A percentile compares a stretch with the other conserved stretches of the same genome.
phyloP scores from a whole-genome alignment of 2,113 vertebrate species.

The Cephalopholis sonnerati region DNA sequence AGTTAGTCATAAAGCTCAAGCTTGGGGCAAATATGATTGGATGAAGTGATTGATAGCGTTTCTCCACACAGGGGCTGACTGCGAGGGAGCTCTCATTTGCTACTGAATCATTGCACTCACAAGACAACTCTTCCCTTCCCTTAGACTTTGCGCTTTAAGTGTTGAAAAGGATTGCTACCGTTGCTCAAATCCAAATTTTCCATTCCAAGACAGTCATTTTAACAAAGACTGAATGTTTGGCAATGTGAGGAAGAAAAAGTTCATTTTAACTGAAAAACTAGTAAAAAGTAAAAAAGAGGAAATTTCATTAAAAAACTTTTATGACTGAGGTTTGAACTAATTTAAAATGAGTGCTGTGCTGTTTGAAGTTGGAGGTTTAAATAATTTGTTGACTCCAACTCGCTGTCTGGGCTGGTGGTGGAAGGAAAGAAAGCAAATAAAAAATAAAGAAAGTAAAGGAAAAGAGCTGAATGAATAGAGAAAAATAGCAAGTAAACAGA shows the following conservation, averaged over 20 bases:
- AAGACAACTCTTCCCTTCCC: neutral
- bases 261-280: slow-evolving; percentile 41
- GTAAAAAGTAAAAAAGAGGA: slow-evolving; percentile 36
- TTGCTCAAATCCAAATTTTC: slow-evolving; percentile 3
- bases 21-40: slow-evolving; percentile 52
- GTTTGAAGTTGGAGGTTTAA: slow-evolving; percentile 47
- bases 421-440: slow-evolving; percentile 18
- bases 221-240: slow-evolving; percentile 25
- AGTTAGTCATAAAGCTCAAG: slow-evolving; percentile 47
- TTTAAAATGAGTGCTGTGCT: slow-evolving; percentile 34
- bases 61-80: neutral
- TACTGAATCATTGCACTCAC: slow-evolving; percentile 22
- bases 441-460: slow-evolving; percentile 4
- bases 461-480: neutral
- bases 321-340: slow-evolving; percentile 38
- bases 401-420: neutral
- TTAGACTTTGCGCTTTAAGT: neutral
- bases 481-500: slow-evolving; percentile 1
- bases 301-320: slow-evolving; percentile 49
- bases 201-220: slow-evolving; percentile 10
- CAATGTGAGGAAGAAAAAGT: slow-evolving; percentile 1
- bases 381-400: slow-evolving; percentile 44
- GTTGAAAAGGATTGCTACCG: slow-evolving; percentile 6
- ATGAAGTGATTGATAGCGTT: slow-evolving; percentile 43
- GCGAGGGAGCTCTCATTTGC: slow-evolving; percentile 28